These are phyloP conservation scores for Myripristis jacobus DNA, from an alignment of 2,797 vertebrate genomes.

Conservation along the genomic window DNA sequence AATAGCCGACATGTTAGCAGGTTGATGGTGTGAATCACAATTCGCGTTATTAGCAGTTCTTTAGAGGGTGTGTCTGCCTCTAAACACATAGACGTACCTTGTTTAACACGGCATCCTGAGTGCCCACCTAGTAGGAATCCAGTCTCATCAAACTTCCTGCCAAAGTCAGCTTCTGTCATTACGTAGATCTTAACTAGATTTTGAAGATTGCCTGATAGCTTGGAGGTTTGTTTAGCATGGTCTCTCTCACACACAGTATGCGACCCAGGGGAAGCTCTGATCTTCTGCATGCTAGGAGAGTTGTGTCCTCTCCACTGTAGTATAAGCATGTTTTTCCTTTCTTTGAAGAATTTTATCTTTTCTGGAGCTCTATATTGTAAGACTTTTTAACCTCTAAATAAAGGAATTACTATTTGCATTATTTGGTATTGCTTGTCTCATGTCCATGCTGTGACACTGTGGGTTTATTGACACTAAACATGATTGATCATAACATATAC, in stretches of 20 bases:
- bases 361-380: constrained; percentile 92
- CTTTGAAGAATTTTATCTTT: constrained; percentile 90
- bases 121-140: constrained; percentile 66
- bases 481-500: neutral
- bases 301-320: constrained; percentile 83
- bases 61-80: constrained; percentile 51
- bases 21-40: constrained; percentile 18
- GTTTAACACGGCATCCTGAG: constrained; percentile 64
- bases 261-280: constrained; percentile 84
- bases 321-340: constrained; percentile 87
- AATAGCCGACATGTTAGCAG: constrained; percentile 44
- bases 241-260: constrained; percentile 62
- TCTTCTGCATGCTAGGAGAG: constrained; percentile 84
- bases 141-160: constrained; percentile 58
- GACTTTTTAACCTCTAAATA: constrained; percentile 92
- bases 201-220: constrained; percentile 51
- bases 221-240: constrained; percentile 58
- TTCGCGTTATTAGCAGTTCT: constrained; percentile 27
- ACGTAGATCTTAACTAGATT: constrained; percentile 47
- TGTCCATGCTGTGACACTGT: neutral
- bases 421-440: constrained; percentile 41
- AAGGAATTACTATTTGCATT: constrained; percentile 91
- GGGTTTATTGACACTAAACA: neutral
- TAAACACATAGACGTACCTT: constrained; percentile 42
- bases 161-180: constrained; percentile 70